Conservation (phyloP, 2,113 vertebrate species). For the Chinchilla lanigera region DNA sequence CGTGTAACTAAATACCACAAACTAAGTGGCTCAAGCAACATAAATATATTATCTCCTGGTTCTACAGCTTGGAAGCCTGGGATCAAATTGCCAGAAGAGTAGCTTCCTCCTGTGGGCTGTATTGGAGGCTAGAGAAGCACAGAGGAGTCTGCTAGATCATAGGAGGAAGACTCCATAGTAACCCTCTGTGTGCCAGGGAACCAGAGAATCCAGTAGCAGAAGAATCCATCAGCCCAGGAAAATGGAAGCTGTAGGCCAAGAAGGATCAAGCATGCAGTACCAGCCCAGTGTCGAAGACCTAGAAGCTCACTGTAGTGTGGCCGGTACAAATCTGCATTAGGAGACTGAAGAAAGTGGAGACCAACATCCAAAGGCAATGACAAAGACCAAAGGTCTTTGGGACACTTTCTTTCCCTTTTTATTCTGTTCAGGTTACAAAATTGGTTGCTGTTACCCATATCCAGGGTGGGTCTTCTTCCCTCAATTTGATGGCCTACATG, state of each 20-base stretch:
- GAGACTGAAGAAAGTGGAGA: neutral
- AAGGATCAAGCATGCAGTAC: neutral
- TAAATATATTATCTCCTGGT: neutral
- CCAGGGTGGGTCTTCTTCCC: neutral
- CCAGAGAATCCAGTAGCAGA: neutral
- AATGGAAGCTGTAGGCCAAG: neutral
- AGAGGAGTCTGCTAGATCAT: neutral
- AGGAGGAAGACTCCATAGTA: neutral
- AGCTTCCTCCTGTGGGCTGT: neutral
- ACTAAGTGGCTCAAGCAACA: neutral
- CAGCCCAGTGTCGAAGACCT: neutral
- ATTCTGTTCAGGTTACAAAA: neutral
- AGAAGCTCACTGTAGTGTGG: too few relatives aligned
- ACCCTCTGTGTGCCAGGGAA: neutral
- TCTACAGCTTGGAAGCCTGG: neutral
- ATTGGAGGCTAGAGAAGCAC: neutral
- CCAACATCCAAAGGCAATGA: neutral
- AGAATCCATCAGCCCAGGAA: neutral
- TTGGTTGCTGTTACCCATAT: neutral
- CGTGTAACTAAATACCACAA: neutral
- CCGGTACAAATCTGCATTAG: neutral
- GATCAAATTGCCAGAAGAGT: neutral
- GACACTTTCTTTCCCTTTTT: neutral
- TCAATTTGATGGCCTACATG: neutral
- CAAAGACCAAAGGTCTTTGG: neutral